Evolutionary conservation across 2,888 invertebrate genomes (phyloP).

Genomic region (Odontocerum albicorne): DNA sequence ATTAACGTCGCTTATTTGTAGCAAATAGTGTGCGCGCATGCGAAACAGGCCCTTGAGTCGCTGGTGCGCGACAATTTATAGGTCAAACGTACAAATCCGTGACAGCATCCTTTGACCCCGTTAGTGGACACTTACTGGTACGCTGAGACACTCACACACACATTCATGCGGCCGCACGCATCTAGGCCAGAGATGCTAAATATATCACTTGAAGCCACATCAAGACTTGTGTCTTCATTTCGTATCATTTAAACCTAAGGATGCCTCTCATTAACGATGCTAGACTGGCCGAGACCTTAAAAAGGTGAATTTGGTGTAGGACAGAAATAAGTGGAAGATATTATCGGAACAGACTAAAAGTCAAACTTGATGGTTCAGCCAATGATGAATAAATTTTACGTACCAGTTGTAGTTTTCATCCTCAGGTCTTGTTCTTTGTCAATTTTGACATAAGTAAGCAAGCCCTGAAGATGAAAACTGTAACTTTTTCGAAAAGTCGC

Average conservation of each 20-base stretch:
- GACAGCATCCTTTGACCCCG: conserved; percentile 36
- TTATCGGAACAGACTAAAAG: too few relatives aligned
- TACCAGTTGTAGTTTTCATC: too few relatives aligned
- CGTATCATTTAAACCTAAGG: background rate
- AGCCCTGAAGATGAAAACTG: too few relatives aligned
- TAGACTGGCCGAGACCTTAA: too few relatives aligned
- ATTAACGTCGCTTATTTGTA: background rate
- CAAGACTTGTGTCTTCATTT: background rate
- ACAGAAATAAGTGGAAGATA: too few relatives aligned
- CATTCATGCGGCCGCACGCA: background rate
- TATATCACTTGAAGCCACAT: conserved; percentile 1
- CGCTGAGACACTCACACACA: conserved; percentile 9
- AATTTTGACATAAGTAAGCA: too few relatives aligned
- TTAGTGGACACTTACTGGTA: conserved; percentile 18
- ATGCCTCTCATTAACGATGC: too few relatives aligned
- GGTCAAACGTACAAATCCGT: conserved; percentile 33
- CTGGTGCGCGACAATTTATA: conserved; percentile 33
- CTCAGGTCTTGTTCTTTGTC: too few relatives aligned
- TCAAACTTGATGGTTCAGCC: too few relatives aligned
- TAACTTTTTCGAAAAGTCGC: too few relatives aligned
- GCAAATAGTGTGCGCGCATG: background rate
- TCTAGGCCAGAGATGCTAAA: conserved; percentile 21
- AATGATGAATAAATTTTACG: too few relatives aligned
- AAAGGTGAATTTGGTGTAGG: too few relatives aligned
- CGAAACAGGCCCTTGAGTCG: conserved; percentile 7